Conservation (phyloP, 2,113 vertebrate genomes). For the Mandrillus leucophaeus region DNA sequence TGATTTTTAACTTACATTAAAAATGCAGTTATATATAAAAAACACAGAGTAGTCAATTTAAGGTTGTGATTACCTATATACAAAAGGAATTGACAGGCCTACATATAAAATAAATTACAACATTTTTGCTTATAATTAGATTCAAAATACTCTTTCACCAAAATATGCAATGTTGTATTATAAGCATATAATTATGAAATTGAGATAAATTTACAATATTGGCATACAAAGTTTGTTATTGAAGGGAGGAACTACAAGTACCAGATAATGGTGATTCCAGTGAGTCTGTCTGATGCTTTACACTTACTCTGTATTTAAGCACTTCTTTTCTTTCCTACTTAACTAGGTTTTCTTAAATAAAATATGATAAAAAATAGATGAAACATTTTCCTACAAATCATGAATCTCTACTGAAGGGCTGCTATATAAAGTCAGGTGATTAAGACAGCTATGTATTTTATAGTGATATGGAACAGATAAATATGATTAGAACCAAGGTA, state of each 20-base stretch:
- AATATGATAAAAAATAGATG: neutral
- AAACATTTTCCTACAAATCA: neutral
- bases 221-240: conserved; percentile 41
- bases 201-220: conserved; percentile 48
- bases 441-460: neutral
- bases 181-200: conserved; percentile 62
- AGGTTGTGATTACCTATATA: conserved; percentile 51
- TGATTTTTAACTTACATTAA: conserved; percentile 47
- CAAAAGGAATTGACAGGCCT: conserved; percentile 46
- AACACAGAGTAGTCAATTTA: conserved; percentile 51
- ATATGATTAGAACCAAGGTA: neutral
- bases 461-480: neutral
- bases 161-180: conserved; percentile 43
- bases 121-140: conserved; percentile 58
- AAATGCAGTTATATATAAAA: conserved; percentile 46
- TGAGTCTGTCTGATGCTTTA: neutral
- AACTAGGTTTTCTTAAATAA: neutral
- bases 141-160: conserved; percentile 45
- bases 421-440: neutral
- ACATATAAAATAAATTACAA: conserved; percentile 64
- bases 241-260: neutral
- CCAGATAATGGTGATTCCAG: neutral
- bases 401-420: neutral
- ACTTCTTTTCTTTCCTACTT: neutral
- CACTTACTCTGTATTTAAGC: neutral